Percentiles rank a stretch among this genome's conserved stretches.
These are phyloP conservation scores for Dendrocopos noguchii DNA, from an alignment of 2,113 vertebrate genomes.

Conservation along the genomic window DNA sequence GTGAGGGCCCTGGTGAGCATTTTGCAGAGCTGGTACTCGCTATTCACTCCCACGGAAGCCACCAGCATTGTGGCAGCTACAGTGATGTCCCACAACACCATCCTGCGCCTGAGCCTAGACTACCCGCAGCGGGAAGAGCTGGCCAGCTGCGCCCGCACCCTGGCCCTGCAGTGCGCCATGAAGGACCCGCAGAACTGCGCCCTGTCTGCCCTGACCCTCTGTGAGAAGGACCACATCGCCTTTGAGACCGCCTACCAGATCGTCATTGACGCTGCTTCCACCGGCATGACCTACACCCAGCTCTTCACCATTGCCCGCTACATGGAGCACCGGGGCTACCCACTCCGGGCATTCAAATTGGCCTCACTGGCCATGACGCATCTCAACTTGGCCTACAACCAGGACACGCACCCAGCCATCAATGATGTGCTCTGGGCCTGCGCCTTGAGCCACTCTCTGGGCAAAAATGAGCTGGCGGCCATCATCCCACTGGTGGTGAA, in stretches of 20 bases:
- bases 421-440: conserved; percentile 99
- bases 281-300: conserved; percentile 96
- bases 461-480: conserved; percentile 97
- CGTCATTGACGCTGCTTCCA: conserved; percentile 93
- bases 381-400: conserved; percentile 98
- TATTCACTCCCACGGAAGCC: conserved; percentile 97
- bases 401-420: conserved; percentile 97
- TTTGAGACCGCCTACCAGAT: conserved; percentile 99
- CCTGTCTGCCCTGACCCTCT: conserved; percentile 93
- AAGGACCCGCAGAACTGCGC: conserved; percentile 99
- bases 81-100: conserved; percentile 96
- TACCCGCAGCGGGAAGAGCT: conserved; percentile 96
- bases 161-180: conserved; percentile 97
- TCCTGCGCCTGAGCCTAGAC: conserved; percentile 94
- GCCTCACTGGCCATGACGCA: conserved; percentile 96
- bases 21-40: conserved; percentile 97
- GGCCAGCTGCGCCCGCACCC: conserved; percentile 92
- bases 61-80: conserved; percentile 97
- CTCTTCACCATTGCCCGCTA: conserved; percentile 98
- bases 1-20: conserved; percentile 95
- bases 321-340: conserved; percentile 98
- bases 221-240: conserved; percentile 98
- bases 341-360: conserved; percentile 94
- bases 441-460: conserved; percentile 96
- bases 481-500: conserved; percentile 98